Percentiles rank a stretch among this genome's conserved stretches.
These are phyloP conservation scores for Australoheros scitulus DNA, from an alignment of 2,113 vertebrate genomes.

Conservation along the genomic window DNA sequence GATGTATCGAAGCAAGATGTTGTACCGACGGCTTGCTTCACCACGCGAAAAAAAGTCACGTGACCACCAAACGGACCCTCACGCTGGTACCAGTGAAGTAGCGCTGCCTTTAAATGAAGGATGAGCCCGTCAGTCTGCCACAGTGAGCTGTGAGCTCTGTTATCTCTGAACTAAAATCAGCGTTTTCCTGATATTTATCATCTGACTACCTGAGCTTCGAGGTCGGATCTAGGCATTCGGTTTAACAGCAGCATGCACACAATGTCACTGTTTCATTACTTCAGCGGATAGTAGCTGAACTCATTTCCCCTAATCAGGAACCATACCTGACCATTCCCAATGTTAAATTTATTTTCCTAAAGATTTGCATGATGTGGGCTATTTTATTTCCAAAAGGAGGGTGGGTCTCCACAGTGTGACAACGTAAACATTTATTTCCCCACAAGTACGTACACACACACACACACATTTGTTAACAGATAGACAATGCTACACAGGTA, in stretches of 20 bases:
- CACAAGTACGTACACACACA: background rate
- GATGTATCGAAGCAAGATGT: constrained; percentile 2
- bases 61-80: background rate
- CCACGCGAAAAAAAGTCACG: constrained; percentile 13
- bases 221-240: background rate
- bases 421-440: no score
- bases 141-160: background rate
- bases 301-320: background rate
- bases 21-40: background rate
- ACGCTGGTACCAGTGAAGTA: background rate
- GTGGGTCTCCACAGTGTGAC: no score
- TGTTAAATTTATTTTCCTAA: background rate
- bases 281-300: background rate
- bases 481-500: no score
- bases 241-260: background rate
- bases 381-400: background rate
- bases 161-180: no score
- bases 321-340: background rate
- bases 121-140: background rate
- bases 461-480: background rate
- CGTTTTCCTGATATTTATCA: background rate
- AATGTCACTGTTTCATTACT: background rate
- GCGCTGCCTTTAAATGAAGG: background rate
- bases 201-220: background rate
- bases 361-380: background rate